These are phyloP conservation scores for Orestias chungarensis DNA, from an alignment of 2,797 vertebrate species.

Conservation along the genomic window DNA sequence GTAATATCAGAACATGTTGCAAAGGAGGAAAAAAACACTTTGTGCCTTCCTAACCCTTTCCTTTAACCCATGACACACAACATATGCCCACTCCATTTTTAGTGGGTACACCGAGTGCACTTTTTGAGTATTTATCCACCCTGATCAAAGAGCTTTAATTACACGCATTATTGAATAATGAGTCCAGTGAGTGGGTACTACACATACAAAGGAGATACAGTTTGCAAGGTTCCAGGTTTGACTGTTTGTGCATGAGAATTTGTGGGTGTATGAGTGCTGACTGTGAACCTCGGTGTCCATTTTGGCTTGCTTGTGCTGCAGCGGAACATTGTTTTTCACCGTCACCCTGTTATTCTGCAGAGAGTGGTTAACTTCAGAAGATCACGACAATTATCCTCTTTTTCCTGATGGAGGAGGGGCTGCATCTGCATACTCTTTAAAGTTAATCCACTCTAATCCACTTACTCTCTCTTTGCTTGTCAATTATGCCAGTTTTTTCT, in stretches of 20 bases:
- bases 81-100: constrained; percentile 33
- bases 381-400: constrained; percentile 69
- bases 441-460: constrained; percentile 9
- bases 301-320: constrained; percentile 20
- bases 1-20: not conserved
- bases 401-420: constrained; percentile 39
- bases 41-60: constrained; percentile 22
- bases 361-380: constrained; percentile 51
- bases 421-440: constrained; percentile 14
- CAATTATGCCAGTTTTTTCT: constrained; percentile 6
- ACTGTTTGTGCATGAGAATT: constrained; percentile 34
- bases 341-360: constrained; percentile 36
- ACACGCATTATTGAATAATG: constrained; percentile 54
- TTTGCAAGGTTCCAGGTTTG: constrained; percentile 31
- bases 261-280: constrained; percentile 26
- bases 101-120: constrained; percentile 42
- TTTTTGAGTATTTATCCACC: constrained; percentile 44
- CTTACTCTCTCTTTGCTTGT: constrained; percentile 25
- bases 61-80: constrained; percentile 35
- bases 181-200: constrained; percentile 54
- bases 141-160: constrained; percentile 66
- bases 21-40: not conserved
- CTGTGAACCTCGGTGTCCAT: constrained; percentile 18
- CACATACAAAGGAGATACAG: constrained; percentile 51
- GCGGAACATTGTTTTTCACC: constrained; percentile 49